Percentiles rank a stretch among this genome's conserved stretches.
phyloP scores from a whole-genome alignment of 1,140 invertebrate species.

The Asobara japonica region DNA sequence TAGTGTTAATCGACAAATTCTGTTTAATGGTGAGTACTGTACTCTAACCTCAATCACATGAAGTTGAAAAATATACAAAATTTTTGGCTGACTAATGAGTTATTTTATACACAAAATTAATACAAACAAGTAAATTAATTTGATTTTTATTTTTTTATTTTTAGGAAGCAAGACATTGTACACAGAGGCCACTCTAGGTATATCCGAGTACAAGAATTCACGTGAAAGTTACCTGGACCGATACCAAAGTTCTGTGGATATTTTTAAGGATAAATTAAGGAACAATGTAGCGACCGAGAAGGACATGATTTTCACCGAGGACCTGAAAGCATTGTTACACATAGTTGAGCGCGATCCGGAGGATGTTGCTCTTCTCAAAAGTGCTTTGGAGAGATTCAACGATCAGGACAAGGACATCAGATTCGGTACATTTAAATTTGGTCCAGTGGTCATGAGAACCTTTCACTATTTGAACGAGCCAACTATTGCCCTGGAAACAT shows the following conservation, averaged over 20 bases:
- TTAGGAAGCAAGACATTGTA: constrained; percentile 63
- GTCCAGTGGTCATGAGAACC: constrained; percentile 84
- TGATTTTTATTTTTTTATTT: constrained; percentile 25
- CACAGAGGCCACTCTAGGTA: constrained; percentile 68
- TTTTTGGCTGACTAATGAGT: no score
- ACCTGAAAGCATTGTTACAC: constrained; percentile 84
- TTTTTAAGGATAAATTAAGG: constrained; percentile 76
- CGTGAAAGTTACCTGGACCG: constrained; percentile 64
- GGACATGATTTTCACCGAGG: constrained; percentile 84
- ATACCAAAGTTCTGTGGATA: constrained; percentile 69
- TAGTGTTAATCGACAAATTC: constrained; percentile 14
- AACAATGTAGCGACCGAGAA: constrained; percentile 68
- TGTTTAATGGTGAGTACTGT: constrained; percentile 25
- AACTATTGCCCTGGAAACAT: constrained; percentile 73
- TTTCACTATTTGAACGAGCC: constrained; percentile 78
- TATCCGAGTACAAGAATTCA: constrained; percentile 69
- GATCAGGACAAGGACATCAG: constrained; percentile 76
- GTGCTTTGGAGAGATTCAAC: constrained; percentile 79
- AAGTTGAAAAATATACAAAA: no score
- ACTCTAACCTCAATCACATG: constrained; percentile 33
- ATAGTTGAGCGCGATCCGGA: constrained; percentile 69
- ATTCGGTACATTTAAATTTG: constrained; percentile 84
- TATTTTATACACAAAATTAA: not conserved
- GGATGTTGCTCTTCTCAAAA: constrained; percentile 73
- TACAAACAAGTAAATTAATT: no score